Conservation (phyloP, 2,113 vertebrate species). For the Pachyramphus minor region DNA sequence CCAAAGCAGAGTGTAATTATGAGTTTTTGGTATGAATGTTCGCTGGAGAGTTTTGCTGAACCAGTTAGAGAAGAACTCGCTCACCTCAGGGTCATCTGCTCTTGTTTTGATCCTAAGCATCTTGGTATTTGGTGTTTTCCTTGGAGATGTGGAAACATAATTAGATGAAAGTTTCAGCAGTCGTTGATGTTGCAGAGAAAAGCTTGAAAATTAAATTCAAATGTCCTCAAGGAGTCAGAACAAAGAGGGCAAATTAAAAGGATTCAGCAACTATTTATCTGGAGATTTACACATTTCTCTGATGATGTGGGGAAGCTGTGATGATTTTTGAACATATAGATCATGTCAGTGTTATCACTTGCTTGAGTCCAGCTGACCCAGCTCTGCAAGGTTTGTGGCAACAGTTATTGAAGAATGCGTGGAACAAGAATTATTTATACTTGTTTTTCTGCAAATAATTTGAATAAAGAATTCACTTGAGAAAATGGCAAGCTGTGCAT, state of each 20-base stretch:
- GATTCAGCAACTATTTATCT: slow-evolving; percentile 27
- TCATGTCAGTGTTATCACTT: not conserved
- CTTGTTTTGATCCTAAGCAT: slow-evolving; percentile 38
- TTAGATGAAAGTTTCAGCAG: slow-evolving; percentile 52
- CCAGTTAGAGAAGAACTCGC: slow-evolving; percentile 28
- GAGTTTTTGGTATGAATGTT: slow-evolving; percentile 8
- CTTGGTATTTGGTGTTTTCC: slow-evolving; percentile 13
- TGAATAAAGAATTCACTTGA: slow-evolving; percentile 51
- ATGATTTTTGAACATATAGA: not conserved
- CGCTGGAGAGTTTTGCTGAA: slow-evolving; percentile 33
- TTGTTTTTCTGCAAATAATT: slow-evolving; percentile 34
- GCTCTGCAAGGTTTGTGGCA: not conserved
- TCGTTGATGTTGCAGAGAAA: slow-evolving; percentile 19
- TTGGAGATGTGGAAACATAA: slow-evolving; percentile 10
- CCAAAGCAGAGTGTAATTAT: not conserved
- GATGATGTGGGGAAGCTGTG: not conserved
- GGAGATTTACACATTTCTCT: slow-evolving; percentile 13
- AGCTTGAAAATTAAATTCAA: slow-evolving; percentile 47
- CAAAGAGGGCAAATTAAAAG: slow-evolving; percentile 58
- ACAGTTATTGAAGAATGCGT: not conserved
- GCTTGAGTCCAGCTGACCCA: not conserved
- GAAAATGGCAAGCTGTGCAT: slow-evolving; percentile 39
- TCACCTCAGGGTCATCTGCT: slow-evolving; percentile 35
- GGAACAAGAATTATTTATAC: slow-evolving; percentile 1
- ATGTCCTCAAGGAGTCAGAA: slow-evolving; percentile 49